These are phyloP conservation scores for Pogonophryne albipinna DNA, from an alignment of 2,797 vertebrate genomes.

Conservation along the genomic window DNA sequence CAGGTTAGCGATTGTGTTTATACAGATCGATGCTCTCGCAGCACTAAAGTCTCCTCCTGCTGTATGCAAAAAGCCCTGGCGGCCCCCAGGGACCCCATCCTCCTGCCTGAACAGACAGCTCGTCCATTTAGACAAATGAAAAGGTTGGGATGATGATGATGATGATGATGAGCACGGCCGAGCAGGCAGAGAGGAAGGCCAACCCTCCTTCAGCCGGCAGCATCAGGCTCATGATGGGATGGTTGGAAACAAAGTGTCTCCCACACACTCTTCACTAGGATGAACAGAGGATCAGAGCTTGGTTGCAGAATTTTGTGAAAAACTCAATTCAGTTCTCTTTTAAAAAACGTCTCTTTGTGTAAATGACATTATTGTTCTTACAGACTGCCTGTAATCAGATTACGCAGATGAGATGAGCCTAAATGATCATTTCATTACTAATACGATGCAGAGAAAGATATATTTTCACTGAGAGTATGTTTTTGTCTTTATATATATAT, in stretches of 20 bases:
- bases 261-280: slow-evolving; percentile 11
- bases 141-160: slow-evolving; percentile 61
- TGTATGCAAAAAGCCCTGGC: slow-evolving; percentile 58
- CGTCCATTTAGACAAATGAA: slow-evolving; percentile 85
- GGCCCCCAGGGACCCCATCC: slow-evolving; percentile 65
- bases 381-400: slow-evolving; percentile 17
- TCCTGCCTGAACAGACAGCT: slow-evolving; percentile 56
- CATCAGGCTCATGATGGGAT: slow-evolving; percentile 28
- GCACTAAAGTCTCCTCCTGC: slow-evolving; percentile 66
- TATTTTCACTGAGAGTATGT: slow-evolving; percentile 25
- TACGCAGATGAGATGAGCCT: not conserved
- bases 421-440: slow-evolving; percentile 1
- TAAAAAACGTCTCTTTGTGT: slow-evolving; percentile 32
- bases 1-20: slow-evolving; percentile 62
- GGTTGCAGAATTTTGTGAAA: slow-evolving; percentile 25
- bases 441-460: slow-evolving; percentile 11
- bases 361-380: not conserved
- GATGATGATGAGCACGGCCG: slow-evolving; percentile 39
- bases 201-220: slow-evolving; percentile 26
- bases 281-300: slow-evolving; percentile 34
- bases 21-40: slow-evolving; percentile 73
- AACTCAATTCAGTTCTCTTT: slow-evolving; percentile 22
- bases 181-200: slow-evolving; percentile 36
- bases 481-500: slow-evolving; percentile 19
- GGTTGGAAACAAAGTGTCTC: slow-evolving; percentile 19